These are phyloP conservation scores for Chromoteleia sp. DNA, from an alignment of 2,888 invertebrate genomes.

Conservation along the genomic window DNA sequence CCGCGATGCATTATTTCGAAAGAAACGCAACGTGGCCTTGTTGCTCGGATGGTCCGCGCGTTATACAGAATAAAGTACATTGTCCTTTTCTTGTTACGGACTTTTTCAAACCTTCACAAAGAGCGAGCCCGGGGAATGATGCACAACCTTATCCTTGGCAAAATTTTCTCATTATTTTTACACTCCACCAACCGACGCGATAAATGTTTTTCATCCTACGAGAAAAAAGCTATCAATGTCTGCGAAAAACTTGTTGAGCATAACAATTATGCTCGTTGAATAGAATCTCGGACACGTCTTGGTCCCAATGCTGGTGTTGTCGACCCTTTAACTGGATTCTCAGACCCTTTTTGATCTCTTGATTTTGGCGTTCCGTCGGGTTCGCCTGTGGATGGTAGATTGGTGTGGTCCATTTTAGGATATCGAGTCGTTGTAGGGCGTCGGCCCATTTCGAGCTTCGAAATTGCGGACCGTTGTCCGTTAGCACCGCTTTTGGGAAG, in stretches of 20 bases:
- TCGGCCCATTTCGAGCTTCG: not conserved
- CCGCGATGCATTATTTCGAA: conserved; percentile 44
- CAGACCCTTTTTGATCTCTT: conserved; percentile 21
- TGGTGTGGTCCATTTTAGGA: conserved; percentile 46
- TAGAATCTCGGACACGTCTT: conserved; percentile 24
- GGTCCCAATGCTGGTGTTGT: too few species aligned
- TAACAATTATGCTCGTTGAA: conserved; percentile 37
- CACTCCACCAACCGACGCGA: conserved; percentile 59
- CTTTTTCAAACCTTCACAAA: conserved; percentile 61
- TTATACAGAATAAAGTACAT: conserved; percentile 61
- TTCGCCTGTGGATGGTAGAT: conserved; percentile 32
- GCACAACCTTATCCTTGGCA: conserved; percentile 69
- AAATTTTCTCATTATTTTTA: conserved; percentile 74
- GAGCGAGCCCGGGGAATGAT: conserved; percentile 70
- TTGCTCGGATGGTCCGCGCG: conserved; percentile 42
- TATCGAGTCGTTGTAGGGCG: not conserved
- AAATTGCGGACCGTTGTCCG: conserved; percentile 26
- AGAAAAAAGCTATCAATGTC: conserved; percentile 45
- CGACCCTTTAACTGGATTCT: too few species aligned
- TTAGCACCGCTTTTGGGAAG: not conserved
- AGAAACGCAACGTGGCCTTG: conserved; percentile 41
- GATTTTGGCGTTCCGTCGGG: conserved; percentile 15
- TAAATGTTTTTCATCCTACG: conserved; percentile 52
- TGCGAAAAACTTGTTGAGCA: conserved; percentile 50
- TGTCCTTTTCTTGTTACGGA: conserved; percentile 63